These are phyloP conservation scores for Sabatieria punctata DNA, from an alignment of 2,888 invertebrate species.

Conservation along the genomic window DNA sequence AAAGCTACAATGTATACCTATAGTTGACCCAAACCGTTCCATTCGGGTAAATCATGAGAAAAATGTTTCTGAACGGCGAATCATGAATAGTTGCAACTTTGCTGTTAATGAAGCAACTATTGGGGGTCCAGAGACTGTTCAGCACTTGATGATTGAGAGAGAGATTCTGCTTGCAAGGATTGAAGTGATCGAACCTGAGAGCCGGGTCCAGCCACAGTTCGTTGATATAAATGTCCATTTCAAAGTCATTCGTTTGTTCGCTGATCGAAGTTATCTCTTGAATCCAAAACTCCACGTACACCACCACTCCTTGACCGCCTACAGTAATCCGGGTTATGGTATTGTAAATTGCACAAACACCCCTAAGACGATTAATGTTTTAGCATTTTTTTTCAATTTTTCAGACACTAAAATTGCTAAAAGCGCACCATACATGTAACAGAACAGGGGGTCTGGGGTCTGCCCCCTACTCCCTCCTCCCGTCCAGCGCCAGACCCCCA, in stretches of 20 bases:
- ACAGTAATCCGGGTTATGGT: too few relatives aligned
- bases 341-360: too few relatives aligned
- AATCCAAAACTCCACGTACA: conserved; percentile 29
- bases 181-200: conserved; percentile 19
- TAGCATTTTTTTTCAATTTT: too few relatives aligned
- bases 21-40: conserved; percentile 30
- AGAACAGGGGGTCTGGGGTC: too few relatives aligned
- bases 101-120: conserved; percentile 25
- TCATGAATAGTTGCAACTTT: conserved; percentile 28
- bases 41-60: conserved; percentile 26
- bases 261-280: conserved; percentile 29
- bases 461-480: too few relatives aligned
- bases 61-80: conserved; percentile 27
- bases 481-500: too few relatives aligned
- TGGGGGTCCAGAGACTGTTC: conserved; percentile 18
- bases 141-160: conserved; percentile 14
- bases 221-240: conserved; percentile 32
- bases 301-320: conserved; percentile 25
- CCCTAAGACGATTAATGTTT: too few relatives aligned
- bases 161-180: conserved; percentile 29
- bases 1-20: conserved; percentile 10
- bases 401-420: too few relatives aligned
- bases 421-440: too few relatives aligned
- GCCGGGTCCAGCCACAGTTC: conserved; percentile 13
- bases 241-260: conserved; percentile 30